Evolutionary conservation across 2,113 vertebrate species (phyloP).

Genomic region (Callipepla californica): DNA sequence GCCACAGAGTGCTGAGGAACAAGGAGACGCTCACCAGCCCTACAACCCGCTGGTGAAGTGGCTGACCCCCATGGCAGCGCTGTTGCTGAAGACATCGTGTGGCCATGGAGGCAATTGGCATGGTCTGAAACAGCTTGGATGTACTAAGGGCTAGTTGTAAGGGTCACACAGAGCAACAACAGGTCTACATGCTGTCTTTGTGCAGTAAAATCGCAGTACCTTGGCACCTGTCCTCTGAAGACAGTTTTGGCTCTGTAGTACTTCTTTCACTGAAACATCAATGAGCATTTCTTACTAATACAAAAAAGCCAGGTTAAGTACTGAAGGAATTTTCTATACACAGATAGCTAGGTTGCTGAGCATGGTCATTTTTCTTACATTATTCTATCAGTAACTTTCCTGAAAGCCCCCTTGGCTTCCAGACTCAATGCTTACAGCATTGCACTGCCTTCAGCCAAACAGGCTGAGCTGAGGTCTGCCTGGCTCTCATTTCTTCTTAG

Average conservation of each 20-base stretch:
- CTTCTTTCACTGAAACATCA: neutral
- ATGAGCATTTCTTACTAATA: neutral
- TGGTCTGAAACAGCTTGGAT: neutral
- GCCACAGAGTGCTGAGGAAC: neutral
- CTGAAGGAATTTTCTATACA: neutral
- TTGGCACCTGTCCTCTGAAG: neutral
- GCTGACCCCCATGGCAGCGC: rapidly evolving
- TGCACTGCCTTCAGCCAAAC: neutral
- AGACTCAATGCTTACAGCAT: neutral
- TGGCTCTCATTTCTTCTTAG: slow-evolving; percentile 7
- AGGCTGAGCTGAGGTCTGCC: neutral
- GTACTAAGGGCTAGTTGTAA: neutral
- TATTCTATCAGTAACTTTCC: neutral
- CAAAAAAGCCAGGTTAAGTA: neutral
- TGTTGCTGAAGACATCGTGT: rapidly evolving
- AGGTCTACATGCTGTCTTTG: neutral
- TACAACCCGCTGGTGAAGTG: neutral
- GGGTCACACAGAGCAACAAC: neutral
- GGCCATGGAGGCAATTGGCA: rapidly evolving
- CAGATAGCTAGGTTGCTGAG: neutral
- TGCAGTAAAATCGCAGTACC: neutral
- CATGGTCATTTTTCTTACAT: neutral
- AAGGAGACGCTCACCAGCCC: neutral
- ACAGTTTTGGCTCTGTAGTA: neutral
- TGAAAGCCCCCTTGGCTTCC: neutral